These are phyloP conservation scores for Patella pellucida DNA, from an alignment of 2,888 invertebrate genomes.

Conservation along the genomic window DNA sequence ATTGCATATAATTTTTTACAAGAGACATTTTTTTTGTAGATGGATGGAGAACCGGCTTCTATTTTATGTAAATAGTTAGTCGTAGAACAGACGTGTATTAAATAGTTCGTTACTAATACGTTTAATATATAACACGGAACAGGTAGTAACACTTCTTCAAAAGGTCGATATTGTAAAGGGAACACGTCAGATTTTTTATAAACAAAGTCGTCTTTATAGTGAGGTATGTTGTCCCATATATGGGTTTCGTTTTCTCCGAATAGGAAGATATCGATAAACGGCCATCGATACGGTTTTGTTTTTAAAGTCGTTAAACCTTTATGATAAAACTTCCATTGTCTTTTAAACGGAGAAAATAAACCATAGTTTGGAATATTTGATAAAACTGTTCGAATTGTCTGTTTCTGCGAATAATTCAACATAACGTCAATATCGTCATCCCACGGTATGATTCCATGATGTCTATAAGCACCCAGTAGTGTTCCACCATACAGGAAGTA, in stretches of 20 bases:
- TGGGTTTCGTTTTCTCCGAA: slow-evolving; percentile 50
- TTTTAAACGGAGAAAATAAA: slow-evolving; percentile 27
- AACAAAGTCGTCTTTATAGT: slow-evolving; percentile 25
- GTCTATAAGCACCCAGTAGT: slow-evolving; percentile 48
- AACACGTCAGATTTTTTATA: slow-evolving; percentile 32
- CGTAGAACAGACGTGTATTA: slow-evolving; percentile 29
- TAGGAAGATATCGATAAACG: slow-evolving; percentile 59
- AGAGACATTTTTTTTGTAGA: slow-evolving; percentile 21
- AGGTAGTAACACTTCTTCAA: slow-evolving; percentile 32
- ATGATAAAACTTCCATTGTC: slow-evolving; percentile 53
- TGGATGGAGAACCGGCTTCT: slow-evolving; percentile 20
- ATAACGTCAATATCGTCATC: slow-evolving; percentile 56
- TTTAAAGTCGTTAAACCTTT: slow-evolving; percentile 31
- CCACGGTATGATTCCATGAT: slow-evolving; percentile 53
- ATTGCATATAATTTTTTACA: slow-evolving; percentile 34
- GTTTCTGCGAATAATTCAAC: slow-evolving; percentile 34
- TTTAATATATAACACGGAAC: slow-evolving; percentile 34
- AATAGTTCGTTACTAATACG: slow-evolving; percentile 23
- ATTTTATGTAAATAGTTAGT: slow-evolving; percentile 35
- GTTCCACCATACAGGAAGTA: slow-evolving; percentile 51
- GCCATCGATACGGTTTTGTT: slow-evolving; percentile 48
- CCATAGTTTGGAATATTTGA: slow-evolving; percentile 32
- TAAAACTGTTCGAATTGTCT: slow-evolving; percentile 25
- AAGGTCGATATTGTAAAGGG: slow-evolving; percentile 36
- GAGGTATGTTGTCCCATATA: slow-evolving; percentile 37